A percentile compares a stretch with the other conserved stretches of the same genome.
Evolutionary conservation across 2,113 vertebrate genomes (phyloP).

Genomic region (Puma concolor): DNA sequence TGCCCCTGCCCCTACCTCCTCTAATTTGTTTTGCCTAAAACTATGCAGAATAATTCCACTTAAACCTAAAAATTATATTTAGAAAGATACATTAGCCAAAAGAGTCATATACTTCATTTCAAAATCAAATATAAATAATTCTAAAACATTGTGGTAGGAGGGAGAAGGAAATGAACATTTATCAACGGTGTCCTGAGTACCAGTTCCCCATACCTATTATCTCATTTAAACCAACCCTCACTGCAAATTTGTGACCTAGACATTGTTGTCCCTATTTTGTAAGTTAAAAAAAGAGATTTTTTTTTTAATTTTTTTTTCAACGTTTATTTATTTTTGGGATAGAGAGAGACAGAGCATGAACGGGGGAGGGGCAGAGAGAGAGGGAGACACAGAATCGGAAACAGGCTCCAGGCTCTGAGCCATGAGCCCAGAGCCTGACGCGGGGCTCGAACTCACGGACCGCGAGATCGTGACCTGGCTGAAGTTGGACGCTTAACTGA

Average conservation of each 20-base stretch:
- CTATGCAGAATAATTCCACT: neutral
- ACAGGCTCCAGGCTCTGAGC: too few species aligned
- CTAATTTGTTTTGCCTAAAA: neutral
- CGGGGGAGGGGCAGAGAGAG: too few species aligned
- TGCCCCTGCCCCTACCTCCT: neutral
- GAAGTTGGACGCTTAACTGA: too few species aligned
- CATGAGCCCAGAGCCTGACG: too few species aligned
- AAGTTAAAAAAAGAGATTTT: neutral
- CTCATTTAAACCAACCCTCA: neutral
- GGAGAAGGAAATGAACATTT: neutral
- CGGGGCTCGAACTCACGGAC: too few species aligned
- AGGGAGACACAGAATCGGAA: too few species aligned
- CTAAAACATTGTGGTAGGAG: neutral
- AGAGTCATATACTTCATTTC: neutral
- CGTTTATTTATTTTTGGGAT: too few species aligned
- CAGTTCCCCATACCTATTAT: neutral
- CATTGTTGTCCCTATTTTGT: neutral
- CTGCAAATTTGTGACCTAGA: neutral
- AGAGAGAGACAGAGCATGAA: too few species aligned
- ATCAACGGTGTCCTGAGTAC: neutral
- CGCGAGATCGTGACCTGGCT: too few species aligned
- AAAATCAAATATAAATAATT: conserved; percentile 2
- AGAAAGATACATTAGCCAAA: neutral
- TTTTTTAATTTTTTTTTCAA: too few species aligned
- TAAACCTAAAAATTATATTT: conserved; percentile 6